Evolutionary conservation across 2,797 vertebrate genomes (phyloP), one percentile per base, ranked within the genome.

Genomic region (Buphagus erythrorhynchus): DNA sequence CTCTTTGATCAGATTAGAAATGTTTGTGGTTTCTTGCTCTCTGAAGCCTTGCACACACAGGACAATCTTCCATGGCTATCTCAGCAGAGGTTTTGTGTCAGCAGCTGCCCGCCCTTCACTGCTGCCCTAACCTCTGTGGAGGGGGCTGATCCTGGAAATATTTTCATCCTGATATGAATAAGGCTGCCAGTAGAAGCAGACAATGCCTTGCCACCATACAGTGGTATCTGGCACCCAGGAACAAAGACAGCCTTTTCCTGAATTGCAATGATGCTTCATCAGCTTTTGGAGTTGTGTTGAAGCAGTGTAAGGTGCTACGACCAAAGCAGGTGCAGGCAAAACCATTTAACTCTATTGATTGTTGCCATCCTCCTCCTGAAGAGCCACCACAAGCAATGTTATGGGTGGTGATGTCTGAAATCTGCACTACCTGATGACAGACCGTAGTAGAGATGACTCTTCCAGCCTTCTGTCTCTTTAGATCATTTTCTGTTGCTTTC

Each of bases 261-360:
- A 43, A n/a, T 42, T 28, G 26, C 9, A 13, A 11, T 3, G 9
- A 11, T 76, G 28, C 54, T 81, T 71, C 49, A 46, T 45, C 40
- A 79, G 74, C 13, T 68, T 57, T 61, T 59, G 45, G 33, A 49
- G 35, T 43, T 61, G 8, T 54, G 18, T 29, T 82, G 55, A 22
- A 49, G 21, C 42, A 62, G 29, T 5, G 0, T 15, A 42, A 79
- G 24, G 48, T 61, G 52, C 57, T 62, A 36, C 0, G 0, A 52
- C 20, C 42, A 46, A 63, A 76, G 26, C 61, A 75, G 31, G 45
- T 38, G 22, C 38, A 62, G 40, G 86, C 33, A 86, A 86, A 90
- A 26, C 16, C 29, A 43, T 77, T 48, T 83, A 67, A 35, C 49
- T 63, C 52, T 62, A 48, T 48, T 62, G 45, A 58, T 31, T 7